Conservation (phyloP, 2,888 invertebrate species). For the Colostygia pectinataria region DNA sequence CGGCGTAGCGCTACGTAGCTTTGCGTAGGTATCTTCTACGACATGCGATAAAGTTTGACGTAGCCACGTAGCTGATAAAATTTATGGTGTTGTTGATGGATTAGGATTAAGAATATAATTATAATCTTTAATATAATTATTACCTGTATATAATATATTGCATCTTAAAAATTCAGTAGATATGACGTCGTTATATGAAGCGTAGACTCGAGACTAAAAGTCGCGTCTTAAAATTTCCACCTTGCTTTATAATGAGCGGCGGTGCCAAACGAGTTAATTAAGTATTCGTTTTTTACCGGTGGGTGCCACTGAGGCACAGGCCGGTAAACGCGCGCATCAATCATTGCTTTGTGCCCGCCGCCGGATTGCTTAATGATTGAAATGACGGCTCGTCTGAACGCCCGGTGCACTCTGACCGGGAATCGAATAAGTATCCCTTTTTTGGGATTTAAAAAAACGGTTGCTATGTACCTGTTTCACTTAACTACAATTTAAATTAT, state of each 20-base stretch:
- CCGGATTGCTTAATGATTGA: slow-evolving; percentile 78
- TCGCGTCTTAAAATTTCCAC: slow-evolving; percentile 3
- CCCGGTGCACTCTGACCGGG: slow-evolving; percentile 52
- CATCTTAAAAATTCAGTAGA: no score
- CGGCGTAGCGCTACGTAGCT: slow-evolving; percentile 17
- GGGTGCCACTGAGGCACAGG: slow-evolving; percentile 63
- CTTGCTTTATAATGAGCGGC: slow-evolving; percentile 75
- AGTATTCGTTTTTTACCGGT: slow-evolving; percentile 74
- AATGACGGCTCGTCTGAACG: slow-evolving; percentile 54
- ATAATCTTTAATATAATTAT: no score
- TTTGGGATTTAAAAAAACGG: slow-evolving; percentile 21
- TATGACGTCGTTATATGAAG: no score
- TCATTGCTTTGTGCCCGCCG: slow-evolving; percentile 78
- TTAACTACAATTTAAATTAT: no score
- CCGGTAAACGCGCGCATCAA: slow-evolving; percentile 81
- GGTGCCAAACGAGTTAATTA: slow-evolving; percentile 83
- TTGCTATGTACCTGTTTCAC: no score
- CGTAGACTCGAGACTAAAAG: slow-evolving; percentile 14
- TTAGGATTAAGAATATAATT: no score
- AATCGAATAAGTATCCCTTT: slow-evolving; percentile 31
- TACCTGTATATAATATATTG: no score
- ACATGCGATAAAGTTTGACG: no score
- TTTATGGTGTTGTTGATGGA: no score
- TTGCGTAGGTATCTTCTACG: slow-evolving; percentile 1
- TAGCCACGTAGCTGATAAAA: no score